Evolutionary conservation across 2,888 invertebrate genomes (phyloP), one percentile per base, ranked within the genome.

Genomic region (Pollenia angustigena): DNA sequence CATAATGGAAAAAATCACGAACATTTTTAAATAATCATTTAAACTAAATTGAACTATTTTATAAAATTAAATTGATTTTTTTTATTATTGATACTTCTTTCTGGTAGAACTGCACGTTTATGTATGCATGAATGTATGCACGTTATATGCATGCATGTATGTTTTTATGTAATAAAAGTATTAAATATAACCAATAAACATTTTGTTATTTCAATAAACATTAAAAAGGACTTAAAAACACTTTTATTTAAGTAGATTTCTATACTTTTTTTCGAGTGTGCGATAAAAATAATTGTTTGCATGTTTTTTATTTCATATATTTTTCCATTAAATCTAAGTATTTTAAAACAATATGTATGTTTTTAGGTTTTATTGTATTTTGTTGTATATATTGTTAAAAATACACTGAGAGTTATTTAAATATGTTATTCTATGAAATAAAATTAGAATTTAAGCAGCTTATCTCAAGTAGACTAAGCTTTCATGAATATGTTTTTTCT

Each of bases 271-370:
- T 68, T 68, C 32, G 3, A 78, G 14, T 79, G 6, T 4, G 44
- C 46, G 42, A 76, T 75, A 75, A 64, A 52, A 23, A 23, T 62
- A 46, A 40, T 23, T 79, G 40, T n/a, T 32, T 4, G 3, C 52
- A 10, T 16, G 1, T 68, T 14, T 54, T 71, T 71, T 54, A 32
- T 54, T 72, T 50, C 58, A 52, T 54, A 32, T 74, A 6, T 32
- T 32, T 50, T 72, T 81, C 72, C 42, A 81, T 74, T 74, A 74
- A 60, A 74, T 58, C 48, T 66, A 74, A 81, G 58, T 60, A 56
- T 74, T 81, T 81, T 48, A 60, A 81, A 75, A 66, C 58, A 58
- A 71, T 72, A 46, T 12, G 54, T 44, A n/a, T 18, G 14, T 44
- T 4, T 23, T 62, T 52, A 78, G 16, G 46, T 78, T 68, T 66